These are phyloP conservation scores for Drosophila ochracea DNA, from an alignment of 2,888 invertebrate genomes.

Conservation along the genomic window DNA sequence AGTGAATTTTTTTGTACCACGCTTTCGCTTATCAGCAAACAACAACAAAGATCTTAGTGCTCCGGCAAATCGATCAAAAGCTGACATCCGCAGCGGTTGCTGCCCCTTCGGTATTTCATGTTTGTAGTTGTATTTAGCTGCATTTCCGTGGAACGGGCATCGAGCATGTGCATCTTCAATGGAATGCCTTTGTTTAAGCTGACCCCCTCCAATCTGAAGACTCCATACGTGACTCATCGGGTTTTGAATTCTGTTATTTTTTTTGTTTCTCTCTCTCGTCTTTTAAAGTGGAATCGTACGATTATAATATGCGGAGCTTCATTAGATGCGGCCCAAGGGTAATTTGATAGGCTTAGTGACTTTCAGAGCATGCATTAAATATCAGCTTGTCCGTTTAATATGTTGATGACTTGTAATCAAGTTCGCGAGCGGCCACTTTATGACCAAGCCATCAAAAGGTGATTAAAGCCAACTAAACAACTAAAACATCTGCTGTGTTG, in stretches of 20 bases:
- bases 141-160: slow-evolving; percentile 46
- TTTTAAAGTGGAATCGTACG: slow-evolving; percentile 37
- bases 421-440: slow-evolving; percentile 40
- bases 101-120: slow-evolving; percentile 7
- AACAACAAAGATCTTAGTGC: slow-evolving; percentile 53
- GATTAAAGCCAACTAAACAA: slow-evolving; percentile 51
- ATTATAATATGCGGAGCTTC: slow-evolving; percentile 60
- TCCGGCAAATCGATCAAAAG: slow-evolving; percentile 71
- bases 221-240: slow-evolving; percentile 66
- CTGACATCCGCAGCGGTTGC: slow-evolving; percentile 43
- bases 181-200: slow-evolving; percentile 74
- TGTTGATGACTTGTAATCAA: slow-evolving; percentile 54
- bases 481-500: slow-evolving; percentile 17
- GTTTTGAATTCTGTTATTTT: slow-evolving; percentile 31
- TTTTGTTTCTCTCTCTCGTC: background rate
- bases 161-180: slow-evolving; percentile 65
- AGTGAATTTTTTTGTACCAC: slow-evolving; percentile 51
- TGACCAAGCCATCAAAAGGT: slow-evolving; percentile 45
- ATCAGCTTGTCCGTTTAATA: slow-evolving; percentile 58
- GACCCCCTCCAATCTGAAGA: slow-evolving; percentile 28
- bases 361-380: slow-evolving; percentile 42
- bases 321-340: slow-evolving; percentile 55
- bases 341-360: slow-evolving; percentile 56
- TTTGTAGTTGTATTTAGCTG: slow-evolving; percentile 22
- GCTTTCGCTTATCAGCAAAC: slow-evolving; percentile 72